phyloP scores from a whole-genome alignment of 2,113 vertebrate genomes.

The Lutjanus erythropterus region DNA sequence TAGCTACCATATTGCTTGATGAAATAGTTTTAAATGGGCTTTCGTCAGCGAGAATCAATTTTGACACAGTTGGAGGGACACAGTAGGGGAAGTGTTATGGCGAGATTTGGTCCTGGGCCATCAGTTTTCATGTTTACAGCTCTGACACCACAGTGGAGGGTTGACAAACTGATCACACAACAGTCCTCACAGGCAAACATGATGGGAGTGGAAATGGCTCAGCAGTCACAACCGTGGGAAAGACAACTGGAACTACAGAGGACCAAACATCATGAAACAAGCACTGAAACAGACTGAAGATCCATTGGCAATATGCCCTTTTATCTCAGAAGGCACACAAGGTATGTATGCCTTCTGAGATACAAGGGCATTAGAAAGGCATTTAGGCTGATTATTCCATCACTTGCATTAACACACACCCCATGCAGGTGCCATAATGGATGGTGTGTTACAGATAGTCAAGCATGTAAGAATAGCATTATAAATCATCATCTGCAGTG shows the following conservation, averaged over 20 bases:
- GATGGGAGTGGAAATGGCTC: constrained; percentile 27
- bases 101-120: constrained; percentile 60
- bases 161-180: constrained; percentile 63
- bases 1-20: constrained; percentile 59
- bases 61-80: constrained; percentile 58
- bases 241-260: neutral
- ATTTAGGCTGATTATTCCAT: constrained; percentile 19
- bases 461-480: constrained; percentile 16
- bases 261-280: neutral
- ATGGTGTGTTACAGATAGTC: constrained; percentile 15
- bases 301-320: neutral
- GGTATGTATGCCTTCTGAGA: no score
- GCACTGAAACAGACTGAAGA: constrained; percentile 7
- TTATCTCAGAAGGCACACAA: no score
- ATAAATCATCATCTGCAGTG: constrained; percentile 38
- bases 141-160: constrained; percentile 28
- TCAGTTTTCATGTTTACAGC: constrained; percentile 69
- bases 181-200: constrained; percentile 44
- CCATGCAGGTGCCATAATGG: constrained; percentile 3
- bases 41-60: constrained; percentile 63
- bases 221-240: constrained; percentile 17
- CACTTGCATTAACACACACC: neutral
- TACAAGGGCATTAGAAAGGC: neutral
- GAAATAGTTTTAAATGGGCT: constrained; percentile 59
- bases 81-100: constrained; percentile 51